Evolutionary conservation across 2,888 invertebrate genomes (phyloP), one percentile per base, ranked within the genome.

Genomic region (Celastrina argiolus): DNA sequence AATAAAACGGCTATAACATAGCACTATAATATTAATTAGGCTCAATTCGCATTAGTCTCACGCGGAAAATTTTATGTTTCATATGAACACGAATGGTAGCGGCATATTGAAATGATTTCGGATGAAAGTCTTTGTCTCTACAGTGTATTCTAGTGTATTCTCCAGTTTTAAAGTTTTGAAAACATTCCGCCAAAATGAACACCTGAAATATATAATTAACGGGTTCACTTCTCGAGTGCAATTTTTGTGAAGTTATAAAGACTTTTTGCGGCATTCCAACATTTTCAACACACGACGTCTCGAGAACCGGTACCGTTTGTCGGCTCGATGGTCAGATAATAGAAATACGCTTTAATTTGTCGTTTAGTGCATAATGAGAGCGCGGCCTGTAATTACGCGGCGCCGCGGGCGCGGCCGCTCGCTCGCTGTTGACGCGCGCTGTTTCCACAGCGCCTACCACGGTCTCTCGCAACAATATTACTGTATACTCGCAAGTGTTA

Each of bases 301-400:
- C 56, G 72, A 51, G 78, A 82, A 87, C 87, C 84, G 85, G 88
- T 85, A 75, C 71, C 74, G 76, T 74, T 77, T 76, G 78, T 79
- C 66, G 79, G 79, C 82, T 83, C 83, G 85, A 84, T 83, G 85
- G 86, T 73, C 83, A 85, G 88, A 89, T 91, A 90, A 90, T 90
- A 90, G 90, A 90, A 91, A 88, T 83, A 87, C 88, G 87, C 85
- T 89, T 91, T 91, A 91, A 91, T 90, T 91, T 91, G 90, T 91
- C 90, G 90, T 91, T 91, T 91, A 90, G 87, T 85, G 85, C 81
- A 88, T 90, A 91, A 92, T 92, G 89, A 91, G 87, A 81, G 78
- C 80, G 78, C 75, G 90, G 87, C 89, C 92, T 92, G 92, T 92
- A 91, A 93, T 93, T 92, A 93, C 81, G 80, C 80, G 81, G 81